Conservation (phyloP, 2,113 vertebrate species). For the Malurus alboscapulatus region DNA sequence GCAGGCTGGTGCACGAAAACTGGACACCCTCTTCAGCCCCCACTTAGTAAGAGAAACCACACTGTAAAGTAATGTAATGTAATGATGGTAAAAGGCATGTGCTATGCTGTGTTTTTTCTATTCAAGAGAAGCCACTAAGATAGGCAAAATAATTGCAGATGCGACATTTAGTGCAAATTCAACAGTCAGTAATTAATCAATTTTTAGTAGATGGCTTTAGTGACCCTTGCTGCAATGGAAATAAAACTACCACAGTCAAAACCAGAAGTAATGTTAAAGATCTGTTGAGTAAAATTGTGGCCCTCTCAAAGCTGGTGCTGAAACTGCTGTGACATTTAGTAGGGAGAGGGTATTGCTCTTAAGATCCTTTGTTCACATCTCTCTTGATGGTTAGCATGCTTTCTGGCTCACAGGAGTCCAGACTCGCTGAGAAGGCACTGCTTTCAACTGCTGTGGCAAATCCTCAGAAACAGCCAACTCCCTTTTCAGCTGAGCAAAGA, state of each 20-base stretch:
- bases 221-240: background rate
- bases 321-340: background rate
- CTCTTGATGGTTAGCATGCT: background rate
- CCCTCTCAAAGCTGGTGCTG: background rate
- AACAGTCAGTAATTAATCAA: background rate
- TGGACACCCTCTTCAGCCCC: conserved; percentile 82
- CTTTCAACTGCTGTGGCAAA: background rate
- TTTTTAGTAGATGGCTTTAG: background rate
- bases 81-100: background rate
- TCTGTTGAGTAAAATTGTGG: background rate
- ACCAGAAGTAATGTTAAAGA: background rate
- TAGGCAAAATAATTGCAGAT: conserved; percentile 11
- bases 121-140: background rate
- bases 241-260: background rate
- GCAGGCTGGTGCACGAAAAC: conserved; percentile 87
- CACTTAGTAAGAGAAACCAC: conserved; percentile 77
- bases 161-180: background rate
- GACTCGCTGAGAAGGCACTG: background rate
- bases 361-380: background rate
- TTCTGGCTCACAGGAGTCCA: background rate
- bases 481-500: background rate
- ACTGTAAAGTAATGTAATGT: background rate
- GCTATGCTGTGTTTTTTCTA: background rate
- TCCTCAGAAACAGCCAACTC: background rate
- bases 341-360: background rate